Evolutionary conservation across 1,140 invertebrate genomes (phyloP), one percentile per base, ranked within the genome.

Genomic region (Dicyema japonicum): DNA sequence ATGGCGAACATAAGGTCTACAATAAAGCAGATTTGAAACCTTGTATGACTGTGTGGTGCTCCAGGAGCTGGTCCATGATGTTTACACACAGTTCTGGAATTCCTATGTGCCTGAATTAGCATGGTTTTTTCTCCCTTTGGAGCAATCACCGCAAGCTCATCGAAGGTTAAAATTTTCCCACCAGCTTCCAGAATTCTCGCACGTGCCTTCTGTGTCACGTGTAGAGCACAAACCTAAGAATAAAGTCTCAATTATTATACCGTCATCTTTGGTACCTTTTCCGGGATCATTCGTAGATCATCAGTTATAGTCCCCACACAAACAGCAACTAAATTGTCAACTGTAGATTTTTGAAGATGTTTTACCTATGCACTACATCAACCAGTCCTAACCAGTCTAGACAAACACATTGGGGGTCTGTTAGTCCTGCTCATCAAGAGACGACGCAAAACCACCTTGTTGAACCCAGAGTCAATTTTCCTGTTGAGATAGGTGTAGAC

Each of bases 51-150:
- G 43, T 78, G 69, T 30, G 82, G 82, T 22, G 88, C 76, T 55
- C 88, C 88, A 36, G 85, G 80, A 45, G 85, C 82, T 30, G 60
- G 64, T 15, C 88, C 88, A 50, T 97, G 94, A 60, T 94, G 78
- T 52, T 69, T 76, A 38, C 66, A 66, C 8, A 76, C 72, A 52
- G 85, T 72, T 38, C 85, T 66, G 1, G 72, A 67, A 29, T 70
- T 90, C 29, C 85, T 64, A 37, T 64, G 63, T 29, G 66, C 85
- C 61, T 94, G 82, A 40, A 92, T 54, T 25, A 97, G 56, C 17
- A 94, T 64, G 21, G 82, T 92, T 44, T 74, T 74, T 37, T 69
- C 64, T 37, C 88, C 88, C 35, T 66, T 72, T 16, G 88, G 88
- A 18, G 76, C 56, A 32, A 64, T 64, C 16, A 82, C 52, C 22